Conservation (phyloP, 2,888 invertebrate species). For the Tholera decimalis region DNA sequence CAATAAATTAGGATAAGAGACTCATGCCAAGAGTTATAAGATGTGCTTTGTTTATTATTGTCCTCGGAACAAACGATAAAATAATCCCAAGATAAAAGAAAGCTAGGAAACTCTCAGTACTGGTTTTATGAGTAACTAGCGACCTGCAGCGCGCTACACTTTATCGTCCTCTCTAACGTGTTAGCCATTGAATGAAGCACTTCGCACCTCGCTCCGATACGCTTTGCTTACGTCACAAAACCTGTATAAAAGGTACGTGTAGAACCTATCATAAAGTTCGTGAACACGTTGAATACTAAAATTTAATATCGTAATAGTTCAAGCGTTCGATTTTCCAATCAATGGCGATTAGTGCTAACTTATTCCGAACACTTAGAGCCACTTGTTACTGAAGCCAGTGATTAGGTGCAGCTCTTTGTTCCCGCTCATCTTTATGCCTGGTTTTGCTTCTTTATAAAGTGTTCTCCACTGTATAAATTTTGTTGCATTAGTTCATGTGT, state of each 20-base stretch:
- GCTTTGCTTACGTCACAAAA: conserved; percentile 20
- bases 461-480: conserved; percentile 39
- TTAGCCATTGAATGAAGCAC: conserved; percentile 37
- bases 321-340: conserved; percentile 65
- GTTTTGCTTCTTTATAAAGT: conserved; percentile 53
- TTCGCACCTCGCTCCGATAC: conserved; percentile 34
- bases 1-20: conserved; percentile 65
- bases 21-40: conserved; percentile 64
- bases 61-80: conserved; percentile 51
- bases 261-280: conserved; percentile 37
- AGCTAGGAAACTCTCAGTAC: conserved; percentile 44
- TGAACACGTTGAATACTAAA: conserved; percentile 49
- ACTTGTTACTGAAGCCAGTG: conserved; percentile 55
- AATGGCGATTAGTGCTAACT: conserved; percentile 66
- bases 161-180: conserved; percentile 30
- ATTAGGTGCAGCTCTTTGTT: conserved; percentile 63
- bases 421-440: conserved; percentile 48
- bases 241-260: conserved; percentile 27
- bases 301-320: conserved; percentile 56
- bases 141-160: conserved; percentile 40
- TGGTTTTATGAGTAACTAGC: conserved; percentile 47
- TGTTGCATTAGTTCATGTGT: conserved; percentile 25
- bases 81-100: conserved; percentile 54
- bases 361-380: conserved; percentile 61
- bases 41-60: conserved; percentile 60